Percentiles rank a stretch among this genome's conserved stretches.
These are phyloP conservation scores for Napeogenes inachia DNA, from an alignment of 2,888 invertebrate species.

Conservation along the genomic window DNA sequence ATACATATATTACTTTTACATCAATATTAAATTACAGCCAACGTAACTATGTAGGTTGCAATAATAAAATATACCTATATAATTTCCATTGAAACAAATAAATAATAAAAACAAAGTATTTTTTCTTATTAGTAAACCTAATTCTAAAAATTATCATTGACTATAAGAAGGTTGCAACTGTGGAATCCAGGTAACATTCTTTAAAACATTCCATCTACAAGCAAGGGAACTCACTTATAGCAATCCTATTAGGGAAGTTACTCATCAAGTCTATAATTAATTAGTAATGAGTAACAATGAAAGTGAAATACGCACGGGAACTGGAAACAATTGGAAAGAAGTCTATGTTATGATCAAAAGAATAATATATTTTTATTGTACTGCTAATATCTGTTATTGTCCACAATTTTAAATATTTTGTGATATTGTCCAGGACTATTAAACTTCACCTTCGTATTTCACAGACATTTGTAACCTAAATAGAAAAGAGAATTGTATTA, in stretches of 20 bases:
- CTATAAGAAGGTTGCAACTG: constrained; percentile 68
- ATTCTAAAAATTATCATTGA: constrained; percentile 72
- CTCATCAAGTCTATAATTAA: constrained; percentile 70
- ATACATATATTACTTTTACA: constrained; percentile 78
- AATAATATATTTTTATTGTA: constrained; percentile 14
- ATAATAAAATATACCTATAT: constrained; percentile 78
- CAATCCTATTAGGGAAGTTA: constrained; percentile 72
- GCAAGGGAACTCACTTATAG: constrained; percentile 73
- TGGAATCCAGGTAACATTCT: constrained; percentile 70
- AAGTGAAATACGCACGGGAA: constrained; percentile 47
- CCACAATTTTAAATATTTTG: constrained; percentile 9
- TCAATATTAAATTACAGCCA: constrained; percentile 78
- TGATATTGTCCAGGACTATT: constrained; percentile 4
- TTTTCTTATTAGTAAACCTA: constrained; percentile 70
- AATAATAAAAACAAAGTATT: constrained; percentile 76
- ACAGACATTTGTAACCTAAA: constrained; percentile 63
- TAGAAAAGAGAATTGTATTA: constrained; percentile 61
- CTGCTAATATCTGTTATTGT: constrained; percentile 22
- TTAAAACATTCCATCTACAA: constrained; percentile 70
- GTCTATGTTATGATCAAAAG: constrained; percentile 8
- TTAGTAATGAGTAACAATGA: constrained; percentile 64
- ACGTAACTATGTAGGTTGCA: constrained; percentile 77
- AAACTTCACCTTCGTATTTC: constrained; percentile 42
- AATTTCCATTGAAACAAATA: constrained; percentile 76
- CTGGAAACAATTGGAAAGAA: neutral